Evolutionary conservation across 2,113 vertebrate species (phyloP), one percentile per base, ranked within the genome.

Genomic region (Ancistrus triradiatus): DNA sequence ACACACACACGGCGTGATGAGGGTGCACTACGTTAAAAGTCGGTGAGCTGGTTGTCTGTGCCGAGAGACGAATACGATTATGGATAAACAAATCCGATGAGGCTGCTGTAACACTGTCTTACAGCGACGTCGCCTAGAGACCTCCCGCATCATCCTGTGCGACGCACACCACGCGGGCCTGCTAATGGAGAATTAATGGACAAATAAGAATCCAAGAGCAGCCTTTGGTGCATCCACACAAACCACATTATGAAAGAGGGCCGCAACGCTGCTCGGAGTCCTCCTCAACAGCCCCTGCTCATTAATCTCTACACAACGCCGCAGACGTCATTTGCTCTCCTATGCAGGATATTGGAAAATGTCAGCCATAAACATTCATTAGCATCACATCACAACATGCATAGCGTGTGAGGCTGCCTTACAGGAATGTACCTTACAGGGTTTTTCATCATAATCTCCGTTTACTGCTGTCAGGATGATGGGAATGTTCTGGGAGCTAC

Each of bases 141-240:
- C 5, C 60, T 22, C 47, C 14, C 10, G 19, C 50, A 63, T 71
- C 64, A 65, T 15, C 18, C 6, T 43, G 43, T 55, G 53, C 25
- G 44, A 19, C 46, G 64, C 40, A 51, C 63, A 68, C 51, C 64
- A 73, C 69, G 74, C 76, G 74, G 66, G 60, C 73, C 8, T 37
- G 31, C 76, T 83, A 83, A 83, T 83, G 79, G 76, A 77, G 76
- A 74, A 78, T 73, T 87, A 80, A 86, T 81, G 78, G 81, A 59
- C 72, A 56, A 50, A 70, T 73, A 80, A 78, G 81, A 74, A 79
- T 73, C 73, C 38, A 38, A 63, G 24, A 25, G 19, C 40, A 68
- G 56, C 42, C 48, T 31, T 3, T 31, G n/a, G 15, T 53, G 59
- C 47, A 68, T 63, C 59, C 38, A 51, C 13, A 24, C 28, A 51